Base-by-base conservation (phyloP, 2,797 vertebrate genomes). In the Lagodon rhomboides region DNA sequence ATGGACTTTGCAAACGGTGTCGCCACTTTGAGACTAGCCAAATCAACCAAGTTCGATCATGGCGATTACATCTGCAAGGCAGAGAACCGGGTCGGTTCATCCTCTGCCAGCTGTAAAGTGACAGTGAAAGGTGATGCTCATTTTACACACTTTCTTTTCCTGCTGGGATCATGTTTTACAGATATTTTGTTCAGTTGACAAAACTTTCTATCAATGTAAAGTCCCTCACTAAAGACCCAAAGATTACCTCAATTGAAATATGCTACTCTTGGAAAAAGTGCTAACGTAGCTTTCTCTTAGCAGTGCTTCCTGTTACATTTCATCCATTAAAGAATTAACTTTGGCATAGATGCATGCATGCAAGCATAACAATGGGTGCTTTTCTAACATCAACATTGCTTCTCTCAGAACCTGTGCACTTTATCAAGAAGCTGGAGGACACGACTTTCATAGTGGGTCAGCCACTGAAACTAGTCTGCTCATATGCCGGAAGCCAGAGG, bases 51-150 rank as follows among this genome's bases (percentile, higher is more conserved):
- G 89, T 94, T 72, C 0, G 97, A 99, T 91, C 92, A 93, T 2
- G 96, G 97, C 1, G 96, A 98, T 91, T 99, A 97, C 73, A 93
- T 82, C 30, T 98, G 98, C 92, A 95, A 94, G 89, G 97, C 97
- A 27, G 97, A 98, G 92, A 99, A 99, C 91, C 96, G 90, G n/a
- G 95, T 97, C 43, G 98, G 97, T 89, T 94, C 94, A 12, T 95
- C 95, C 61, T 94, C 96, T 78, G 94, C 95, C 87, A 97, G 93
- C 85, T 96, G 97, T 83, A 23, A 92, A 56, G 94, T 99, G 92
- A 95, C 90, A 53, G 96, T 99, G 84, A 97, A 97, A 99, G 98
- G 98, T 99, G 96, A 97, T 85, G 12, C 82, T 49, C 2, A 2
- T 23, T 74, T 79, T 72, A 11, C 63, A 44, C 41, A 23, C 23